Conservation (phyloP, 2,113 vertebrate species). For the Brachionichthys hirsutus region DNA sequence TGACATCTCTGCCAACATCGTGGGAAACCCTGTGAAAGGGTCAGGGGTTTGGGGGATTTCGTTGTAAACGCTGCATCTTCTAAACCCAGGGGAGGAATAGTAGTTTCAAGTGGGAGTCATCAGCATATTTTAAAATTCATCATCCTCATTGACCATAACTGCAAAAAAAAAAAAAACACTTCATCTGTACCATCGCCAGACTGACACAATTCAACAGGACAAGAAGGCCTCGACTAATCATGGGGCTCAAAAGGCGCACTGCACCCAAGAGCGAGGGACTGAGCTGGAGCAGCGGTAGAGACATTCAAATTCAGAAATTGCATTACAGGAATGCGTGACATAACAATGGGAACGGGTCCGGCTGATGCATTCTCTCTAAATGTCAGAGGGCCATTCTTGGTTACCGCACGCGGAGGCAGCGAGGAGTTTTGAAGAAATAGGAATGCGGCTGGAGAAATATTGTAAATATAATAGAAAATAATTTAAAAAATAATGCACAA, state of each 20-base stretch:
- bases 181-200: slow-evolving; percentile 51
- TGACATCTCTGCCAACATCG: slow-evolving; percentile 33
- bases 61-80: slow-evolving; percentile 40
- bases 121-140: slow-evolving; percentile 74
- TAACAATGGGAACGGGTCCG: slow-evolving; percentile 37
- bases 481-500: slow-evolving; percentile 14
- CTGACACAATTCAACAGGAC: slow-evolving; percentile 57
- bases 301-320: slow-evolving; percentile 58
- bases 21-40: slow-evolving; percentile 15
- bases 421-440: slow-evolving; percentile 58
- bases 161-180: slow-evolving; percentile 55
- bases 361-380: slow-evolving; percentile 40
- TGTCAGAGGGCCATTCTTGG: slow-evolving; percentile 43
- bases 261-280: slow-evolving; percentile 15
- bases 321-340: slow-evolving; percentile 49
- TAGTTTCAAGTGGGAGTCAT: slow-evolving; percentile 63
- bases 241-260: slow-evolving; percentile 13
- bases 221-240: slow-evolving; percentile 64
- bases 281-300: slow-evolving; percentile 24
- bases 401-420: slow-evolving; percentile 26
- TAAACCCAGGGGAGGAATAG: slow-evolving; percentile 47
- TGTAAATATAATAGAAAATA: too few relatives aligned
- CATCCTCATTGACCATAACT: slow-evolving; percentile 68
- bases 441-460: slow-evolving; percentile 2
- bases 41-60: too few relatives aligned